A percentile compares a stretch with the other conserved stretches of the same genome.
Conservation (phyloP, 2,797 vertebrate genomes). For the Lateolabrax maculatus region DNA sequence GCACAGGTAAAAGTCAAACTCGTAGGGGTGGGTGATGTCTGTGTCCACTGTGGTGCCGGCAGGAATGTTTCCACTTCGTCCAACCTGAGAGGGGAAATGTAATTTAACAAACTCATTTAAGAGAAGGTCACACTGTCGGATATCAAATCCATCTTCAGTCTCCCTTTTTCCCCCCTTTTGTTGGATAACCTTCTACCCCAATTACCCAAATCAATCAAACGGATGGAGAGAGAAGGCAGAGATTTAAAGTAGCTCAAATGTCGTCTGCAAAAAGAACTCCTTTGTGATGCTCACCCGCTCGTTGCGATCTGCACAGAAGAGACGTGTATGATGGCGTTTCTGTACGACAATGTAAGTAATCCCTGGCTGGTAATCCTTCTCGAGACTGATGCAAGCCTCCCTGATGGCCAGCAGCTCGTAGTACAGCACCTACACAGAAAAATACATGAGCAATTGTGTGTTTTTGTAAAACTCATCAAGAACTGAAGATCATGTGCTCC, state of each 20-base stretch:
- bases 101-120: background rate
- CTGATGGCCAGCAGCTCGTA: constrained; percentile 97
- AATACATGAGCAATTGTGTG: rapidly evolving
- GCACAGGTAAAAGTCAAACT: constrained; percentile 99
- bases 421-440: constrained; percentile 91
- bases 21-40: constrained; percentile 97
- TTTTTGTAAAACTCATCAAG: background rate
- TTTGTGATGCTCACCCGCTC: constrained; percentile 90
- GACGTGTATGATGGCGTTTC: constrained; percentile 95
- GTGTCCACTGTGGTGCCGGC: constrained; percentile 98
- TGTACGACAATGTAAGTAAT: constrained; percentile 99
- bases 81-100: constrained; percentile 85
- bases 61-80: constrained; percentile 98
- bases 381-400: constrained; percentile 97
- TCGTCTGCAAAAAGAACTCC: rapidly evolving
- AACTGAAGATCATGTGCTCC: background rate
- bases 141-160: background rate
- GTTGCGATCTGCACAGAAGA: constrained; percentile 97
- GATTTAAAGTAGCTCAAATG: no score
- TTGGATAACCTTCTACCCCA: rapidly evolving
- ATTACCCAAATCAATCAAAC: background rate
- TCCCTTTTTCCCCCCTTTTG: background rate
- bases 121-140: background rate
- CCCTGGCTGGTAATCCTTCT: constrained; percentile 98
- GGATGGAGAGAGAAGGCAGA: background rate